These are phyloP conservation scores for Pantelozetes paolii DNA, from an alignment of 2,888 invertebrate species.

Conservation along the genomic window DNA sequence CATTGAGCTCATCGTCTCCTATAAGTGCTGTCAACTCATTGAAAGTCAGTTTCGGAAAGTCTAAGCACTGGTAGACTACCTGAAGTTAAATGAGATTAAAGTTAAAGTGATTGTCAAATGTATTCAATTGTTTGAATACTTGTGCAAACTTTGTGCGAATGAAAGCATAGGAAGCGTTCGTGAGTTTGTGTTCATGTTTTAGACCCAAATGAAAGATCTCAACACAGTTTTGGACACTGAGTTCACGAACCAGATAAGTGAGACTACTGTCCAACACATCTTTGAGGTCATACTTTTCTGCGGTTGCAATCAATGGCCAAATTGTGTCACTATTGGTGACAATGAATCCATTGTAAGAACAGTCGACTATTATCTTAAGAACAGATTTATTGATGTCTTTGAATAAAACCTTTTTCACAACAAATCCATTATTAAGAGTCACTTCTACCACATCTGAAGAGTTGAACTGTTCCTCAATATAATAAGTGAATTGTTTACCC, in stretches of 20 bases:
- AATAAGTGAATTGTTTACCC: conserved; percentile 23
- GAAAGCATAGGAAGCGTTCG: conserved; percentile 14
- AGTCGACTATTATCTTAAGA: conserved; percentile 38
- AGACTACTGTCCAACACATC: conserved; percentile 37
- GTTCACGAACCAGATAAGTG: conserved; percentile 36
- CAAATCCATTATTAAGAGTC: neutral
- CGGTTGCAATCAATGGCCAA: conserved; percentile 33
- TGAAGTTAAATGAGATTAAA: neutral
- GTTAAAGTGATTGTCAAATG: neutral
- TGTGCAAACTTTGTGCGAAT: neutral
- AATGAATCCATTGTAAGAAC: conserved; percentile 38
- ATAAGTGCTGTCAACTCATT: conserved; percentile 33
- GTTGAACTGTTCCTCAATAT: neutral
- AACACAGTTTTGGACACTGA: conserved; percentile 40
- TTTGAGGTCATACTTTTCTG: conserved; percentile 37
- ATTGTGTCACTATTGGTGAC: neutral
- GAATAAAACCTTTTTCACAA: neutral
- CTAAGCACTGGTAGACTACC: neutral
- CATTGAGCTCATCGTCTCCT: conserved; percentile 38
- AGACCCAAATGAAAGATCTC: conserved; percentile 35
- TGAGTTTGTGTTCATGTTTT: conserved; percentile 17
- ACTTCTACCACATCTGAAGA: neutral
- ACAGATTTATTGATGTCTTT: conserved; percentile 7
- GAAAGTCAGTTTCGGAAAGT: conserved; percentile 13
- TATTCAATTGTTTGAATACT: neutral